A percentile compares a stretch with the other conserved stretches of the same genome.
Conservation (phyloP, 2,888 invertebrate genomes). For the Harpagoxenus sublaevis region DNA sequence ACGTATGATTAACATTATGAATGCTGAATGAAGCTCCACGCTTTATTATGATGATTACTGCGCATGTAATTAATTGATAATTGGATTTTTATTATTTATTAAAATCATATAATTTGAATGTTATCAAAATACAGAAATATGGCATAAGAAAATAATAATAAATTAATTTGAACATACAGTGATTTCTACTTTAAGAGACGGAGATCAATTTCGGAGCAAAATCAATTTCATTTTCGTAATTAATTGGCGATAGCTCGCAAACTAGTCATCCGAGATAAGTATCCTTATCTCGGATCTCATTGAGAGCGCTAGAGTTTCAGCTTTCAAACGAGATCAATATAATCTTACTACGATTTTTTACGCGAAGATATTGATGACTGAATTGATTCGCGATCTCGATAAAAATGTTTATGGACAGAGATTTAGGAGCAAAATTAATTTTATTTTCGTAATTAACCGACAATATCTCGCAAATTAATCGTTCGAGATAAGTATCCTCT, state of each 20-base stretch:
- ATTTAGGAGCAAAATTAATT: neutral
- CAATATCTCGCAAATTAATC: neutral
- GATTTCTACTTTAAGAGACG: neutral
- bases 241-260: neutral
- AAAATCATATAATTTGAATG: neutral
- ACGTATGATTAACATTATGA: neutral
- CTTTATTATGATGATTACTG: constrained; percentile 17
- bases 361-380: neutral
- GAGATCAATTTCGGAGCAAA: neutral
- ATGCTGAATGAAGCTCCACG: neutral
- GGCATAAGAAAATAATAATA: neutral
- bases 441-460: neutral
- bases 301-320: neutral
- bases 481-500: neutral
- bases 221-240: neutral
- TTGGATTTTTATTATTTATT: neutral
- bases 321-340: neutral
- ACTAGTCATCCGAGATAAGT: neutral
- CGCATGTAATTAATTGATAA: neutral
- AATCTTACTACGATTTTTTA: neutral
- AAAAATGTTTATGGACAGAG: no score
- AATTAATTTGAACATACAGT: neutral
- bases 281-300: no score
- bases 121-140: neutral
- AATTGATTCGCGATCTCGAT: neutral